These are phyloP conservation scores for Indicator maculatus DNA, from an alignment of 2,113 vertebrate genomes.

Conservation along the genomic window DNA sequence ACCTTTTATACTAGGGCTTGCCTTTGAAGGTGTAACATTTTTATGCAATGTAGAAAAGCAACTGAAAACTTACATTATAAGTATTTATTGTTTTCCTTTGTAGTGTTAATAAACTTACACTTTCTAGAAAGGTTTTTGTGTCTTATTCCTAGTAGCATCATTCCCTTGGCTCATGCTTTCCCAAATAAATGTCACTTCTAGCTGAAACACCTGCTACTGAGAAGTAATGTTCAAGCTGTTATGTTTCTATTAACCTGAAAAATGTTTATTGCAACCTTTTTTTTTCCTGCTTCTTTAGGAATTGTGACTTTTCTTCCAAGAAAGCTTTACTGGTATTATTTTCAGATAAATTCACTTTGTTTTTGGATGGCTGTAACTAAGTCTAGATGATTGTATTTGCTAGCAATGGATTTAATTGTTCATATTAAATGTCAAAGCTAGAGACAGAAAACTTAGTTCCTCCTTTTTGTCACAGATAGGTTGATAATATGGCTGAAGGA, in stretches of 20 bases:
- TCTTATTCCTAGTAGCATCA: neutral
- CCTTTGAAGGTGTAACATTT: neutral
- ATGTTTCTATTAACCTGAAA: neutral
- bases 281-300: neutral
- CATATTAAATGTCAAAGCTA: neutral
- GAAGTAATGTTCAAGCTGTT: neutral
- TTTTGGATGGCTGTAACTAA: neutral
- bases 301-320: neutral
- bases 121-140: neutral
- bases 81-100: neutral
- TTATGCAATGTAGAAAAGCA: neutral
- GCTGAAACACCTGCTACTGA: conserved; percentile 3
- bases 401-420: neutral
- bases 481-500: no score
- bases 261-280: neutral
- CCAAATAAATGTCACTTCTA: conserved; percentile 22
- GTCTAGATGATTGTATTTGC: neutral
- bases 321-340: neutral
- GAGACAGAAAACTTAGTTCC: neutral
- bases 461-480: neutral
- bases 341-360: neutral
- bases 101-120: neutral
- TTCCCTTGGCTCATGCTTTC: neutral
- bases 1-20: neutral
- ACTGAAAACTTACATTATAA: neutral